These are phyloP conservation scores for Linurgus olivaceus DNA, from an alignment of 2,797 vertebrate genomes.

Conservation along the genomic window DNA sequence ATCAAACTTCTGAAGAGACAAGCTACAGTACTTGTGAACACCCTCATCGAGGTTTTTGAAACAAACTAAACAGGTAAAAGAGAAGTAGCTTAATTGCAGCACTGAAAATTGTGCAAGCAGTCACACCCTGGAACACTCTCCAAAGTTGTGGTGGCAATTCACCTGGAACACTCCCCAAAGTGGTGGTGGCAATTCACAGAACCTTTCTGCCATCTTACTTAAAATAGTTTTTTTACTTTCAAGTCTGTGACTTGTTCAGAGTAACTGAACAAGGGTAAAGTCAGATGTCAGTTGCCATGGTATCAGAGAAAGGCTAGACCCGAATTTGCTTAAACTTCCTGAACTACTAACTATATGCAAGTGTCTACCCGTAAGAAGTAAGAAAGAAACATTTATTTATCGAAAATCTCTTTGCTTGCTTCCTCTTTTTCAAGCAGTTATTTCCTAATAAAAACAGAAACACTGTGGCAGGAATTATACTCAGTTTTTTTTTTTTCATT, in stretches of 20 bases:
- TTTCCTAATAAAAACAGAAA: background rate
- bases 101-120: background rate
- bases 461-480: background rate
- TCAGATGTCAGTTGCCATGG: background rate
- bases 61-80: background rate
- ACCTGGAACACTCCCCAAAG: background rate
- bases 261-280: background rate
- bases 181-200: background rate
- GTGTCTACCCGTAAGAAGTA: background rate
- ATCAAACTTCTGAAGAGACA: background rate
- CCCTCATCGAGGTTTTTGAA: background rate
- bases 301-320: background rate
- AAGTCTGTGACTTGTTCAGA: background rate
- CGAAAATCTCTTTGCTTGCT: accelerated
- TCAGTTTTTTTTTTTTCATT: background rate
- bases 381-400: background rate
- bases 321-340: background rate
- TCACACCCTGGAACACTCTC: background rate
- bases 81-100: background rate
- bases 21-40: background rate
- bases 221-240: background rate
- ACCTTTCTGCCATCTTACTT: background rate
- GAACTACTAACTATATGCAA: background rate
- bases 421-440: background rate
- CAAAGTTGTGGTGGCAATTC: background rate